A percentile compares a stretch with the other conserved stretches of the same genome.
phyloP scores from a whole-genome alignment of 2,797 vertebrate species.

The Rhynchotus rufescens region DNA sequence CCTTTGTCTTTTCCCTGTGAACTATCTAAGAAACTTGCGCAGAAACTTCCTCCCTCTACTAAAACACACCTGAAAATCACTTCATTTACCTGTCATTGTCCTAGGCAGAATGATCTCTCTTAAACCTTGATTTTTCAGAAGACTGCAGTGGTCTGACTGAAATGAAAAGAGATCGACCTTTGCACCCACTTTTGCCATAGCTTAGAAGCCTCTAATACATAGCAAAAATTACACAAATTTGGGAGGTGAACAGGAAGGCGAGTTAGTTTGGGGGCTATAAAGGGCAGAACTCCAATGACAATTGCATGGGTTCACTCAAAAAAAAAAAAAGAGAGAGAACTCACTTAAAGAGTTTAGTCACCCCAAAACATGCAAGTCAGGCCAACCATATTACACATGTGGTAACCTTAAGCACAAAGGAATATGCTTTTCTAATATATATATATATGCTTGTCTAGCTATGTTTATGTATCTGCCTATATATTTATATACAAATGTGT shows the following conservation, averaged over 20 bases:
- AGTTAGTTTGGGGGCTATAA: neutral
- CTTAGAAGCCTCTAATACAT: neutral
- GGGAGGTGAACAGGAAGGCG: neutral
- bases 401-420: neutral
- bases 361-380: neutral
- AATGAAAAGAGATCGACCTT: neutral
- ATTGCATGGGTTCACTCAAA: neutral
- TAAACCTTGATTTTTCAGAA: neutral
- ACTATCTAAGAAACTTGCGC: neutral
- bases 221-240: neutral
- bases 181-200: neutral
- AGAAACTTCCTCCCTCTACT: neutral
- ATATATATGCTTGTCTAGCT: accelerated
- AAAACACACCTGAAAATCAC: neutral
- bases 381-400: neutral
- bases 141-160: neutral
- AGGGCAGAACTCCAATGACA: neutral
- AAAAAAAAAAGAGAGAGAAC: neutral
- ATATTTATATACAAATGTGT: neutral
- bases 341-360: neutral
- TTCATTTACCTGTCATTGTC: neutral
- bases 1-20: neutral
- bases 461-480: neutral
- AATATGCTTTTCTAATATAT: neutral
- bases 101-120: accelerated